These are phyloP conservation scores for Agonopterix alstromeriana DNA, from an alignment of 2,888 invertebrate genomes.

Conservation along the genomic window DNA sequence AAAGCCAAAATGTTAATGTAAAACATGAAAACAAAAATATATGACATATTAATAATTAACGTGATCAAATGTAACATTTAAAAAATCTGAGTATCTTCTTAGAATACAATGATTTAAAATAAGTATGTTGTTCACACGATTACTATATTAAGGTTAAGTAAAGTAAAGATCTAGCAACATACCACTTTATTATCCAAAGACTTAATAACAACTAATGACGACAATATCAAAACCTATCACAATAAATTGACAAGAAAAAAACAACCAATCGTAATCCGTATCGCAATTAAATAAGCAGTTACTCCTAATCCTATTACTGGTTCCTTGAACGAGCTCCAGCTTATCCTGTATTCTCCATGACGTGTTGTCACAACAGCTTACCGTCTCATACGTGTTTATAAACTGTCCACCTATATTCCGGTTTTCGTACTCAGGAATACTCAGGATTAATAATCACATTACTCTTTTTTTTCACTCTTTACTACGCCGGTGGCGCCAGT, in stretches of 20 bases:
- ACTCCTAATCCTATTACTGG: constrained; percentile 9
- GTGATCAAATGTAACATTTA: too few relatives aligned
- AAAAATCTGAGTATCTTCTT: too few relatives aligned
- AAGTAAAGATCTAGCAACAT: too few relatives aligned
- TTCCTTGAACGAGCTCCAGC: constrained; percentile 12
- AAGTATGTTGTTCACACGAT: too few relatives aligned
- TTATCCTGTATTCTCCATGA: constrained; percentile 20
- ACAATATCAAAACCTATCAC: too few relatives aligned
- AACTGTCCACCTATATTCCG: constrained; percentile 39
- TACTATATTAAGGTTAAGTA: too few relatives aligned
- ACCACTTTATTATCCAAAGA: too few relatives aligned
- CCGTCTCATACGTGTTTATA: constrained; percentile 31
- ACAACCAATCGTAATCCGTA: neutral
- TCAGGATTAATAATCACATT: constrained; percentile 59
- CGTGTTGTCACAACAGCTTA: constrained; percentile 45
- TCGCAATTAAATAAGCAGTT: constrained; percentile 5
- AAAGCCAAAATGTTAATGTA: too few relatives aligned
- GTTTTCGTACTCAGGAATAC: constrained; percentile 36
- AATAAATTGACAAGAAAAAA: neutral
- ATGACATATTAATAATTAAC: too few relatives aligned
- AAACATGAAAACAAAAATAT: too few relatives aligned
- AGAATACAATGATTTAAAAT: too few relatives aligned
- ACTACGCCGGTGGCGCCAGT: constrained; percentile 32
- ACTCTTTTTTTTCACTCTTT: constrained; percentile 17
- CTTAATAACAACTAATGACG: too few relatives aligned